Conservation (phyloP, 2,797 vertebrate species). For the Mus caroli region DNA sequence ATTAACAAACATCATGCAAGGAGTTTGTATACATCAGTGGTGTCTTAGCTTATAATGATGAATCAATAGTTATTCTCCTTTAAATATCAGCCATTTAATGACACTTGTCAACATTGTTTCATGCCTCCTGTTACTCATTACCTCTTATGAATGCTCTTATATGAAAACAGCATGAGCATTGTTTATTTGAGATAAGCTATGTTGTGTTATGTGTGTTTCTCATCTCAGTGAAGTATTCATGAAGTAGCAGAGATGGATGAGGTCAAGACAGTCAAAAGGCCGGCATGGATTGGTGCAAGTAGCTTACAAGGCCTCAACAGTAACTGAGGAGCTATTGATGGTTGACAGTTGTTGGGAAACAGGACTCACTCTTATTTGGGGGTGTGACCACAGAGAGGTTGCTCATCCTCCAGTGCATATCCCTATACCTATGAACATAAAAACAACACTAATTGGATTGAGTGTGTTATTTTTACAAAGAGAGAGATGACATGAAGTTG, state of each 20-base stretch:
- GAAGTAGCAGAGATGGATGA: background rate
- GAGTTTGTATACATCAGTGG: slow-evolving; percentile 34
- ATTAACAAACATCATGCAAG: slow-evolving; percentile 5
- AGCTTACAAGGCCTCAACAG: background rate
- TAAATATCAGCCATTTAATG: slow-evolving; percentile 46
- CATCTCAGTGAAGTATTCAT: slow-evolving; percentile 18
- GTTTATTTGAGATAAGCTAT: background rate
- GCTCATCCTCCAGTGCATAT: too few species aligned
- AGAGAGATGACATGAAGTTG: background rate
- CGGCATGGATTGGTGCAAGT: background rate
- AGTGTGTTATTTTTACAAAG: background rate
- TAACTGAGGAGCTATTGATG: background rate
- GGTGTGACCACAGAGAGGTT: background rate
- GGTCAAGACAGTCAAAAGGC: background rate
- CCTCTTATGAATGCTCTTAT: background rate
- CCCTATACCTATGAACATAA: background rate
- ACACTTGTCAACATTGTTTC: slow-evolving; percentile 33
- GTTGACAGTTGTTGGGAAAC: background rate
- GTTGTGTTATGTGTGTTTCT: background rate
- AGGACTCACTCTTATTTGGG: background rate
- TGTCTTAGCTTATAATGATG: slow-evolving; percentile 12
- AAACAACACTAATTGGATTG: background rate
- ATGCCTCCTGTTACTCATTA: background rate
- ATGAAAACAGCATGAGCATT: slow-evolving; percentile 22
- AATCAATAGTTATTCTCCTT: slow-evolving; percentile 32